Evolutionary conservation across 2,888 invertebrate species (phyloP), one percentile per base, ranked within the genome.

Genomic region (Oasisia sp.): DNA sequence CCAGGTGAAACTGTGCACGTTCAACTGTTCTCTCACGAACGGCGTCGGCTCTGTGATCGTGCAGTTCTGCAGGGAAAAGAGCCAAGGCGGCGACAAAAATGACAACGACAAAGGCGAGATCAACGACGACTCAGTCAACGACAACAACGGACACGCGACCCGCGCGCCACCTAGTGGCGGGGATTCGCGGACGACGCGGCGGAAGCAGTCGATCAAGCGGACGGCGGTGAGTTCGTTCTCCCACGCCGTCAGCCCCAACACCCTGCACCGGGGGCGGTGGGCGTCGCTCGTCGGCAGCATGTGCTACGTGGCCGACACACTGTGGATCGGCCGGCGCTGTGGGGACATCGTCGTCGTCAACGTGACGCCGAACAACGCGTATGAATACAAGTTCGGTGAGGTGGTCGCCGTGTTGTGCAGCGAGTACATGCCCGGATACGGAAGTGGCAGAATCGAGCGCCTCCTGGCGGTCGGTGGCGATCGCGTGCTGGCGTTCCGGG

Each of bases 281-380:
- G 74, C 74, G 0, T 19, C 74, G 74, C 74, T 74, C 74, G n/a
- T 74, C 74, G 74, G 74, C 74, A 74, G 74, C 74, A 74, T 92
- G 89, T 89, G 50, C 89, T 91, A 91, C 91, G 94, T 94, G 8
- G 92, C 93, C 27, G 94, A 94, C 91, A 93, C 94, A 1, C 91
- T 95, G 91, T 95, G 95, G 95, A 93, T 95, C 4, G 95, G 95
- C 0, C 94, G 94, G 44, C 94, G 93, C 92, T 93, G 91, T 92
- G 95, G 95, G 5, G 94, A 94, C 91, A 94, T 95, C 58, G 56
- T 94, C 32, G 93, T 94, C 74, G 93, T 94, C 50, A 93, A 93
- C 74, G 92, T 94, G n/a, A 93, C 93, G n/a, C 91, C 89, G n/a
- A 92, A 92, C 91, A 93, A 92, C 90, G 90, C 90, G 44, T 91